Base-by-base conservation (phyloP, 2,797 vertebrate species). In the Coranthus polyacanthus region DNA sequence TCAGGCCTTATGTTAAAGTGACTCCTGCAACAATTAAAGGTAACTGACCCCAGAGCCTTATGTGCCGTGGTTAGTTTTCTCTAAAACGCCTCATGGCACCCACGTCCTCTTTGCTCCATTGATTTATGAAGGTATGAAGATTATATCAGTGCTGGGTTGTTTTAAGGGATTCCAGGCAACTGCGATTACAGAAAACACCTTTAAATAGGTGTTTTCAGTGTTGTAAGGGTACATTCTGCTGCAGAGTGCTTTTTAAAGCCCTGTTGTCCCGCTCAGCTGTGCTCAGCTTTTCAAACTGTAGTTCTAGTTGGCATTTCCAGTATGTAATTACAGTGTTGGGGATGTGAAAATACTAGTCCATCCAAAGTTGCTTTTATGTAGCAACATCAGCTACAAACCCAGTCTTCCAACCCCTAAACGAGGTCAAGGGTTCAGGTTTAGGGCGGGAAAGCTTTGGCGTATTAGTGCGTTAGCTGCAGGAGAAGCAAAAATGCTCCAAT, bases 351-450 rank as follows among this genome's bases (percentile, higher is more conserved):
- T 47, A 76, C 58, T 36, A 60, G 61, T 71, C 59, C 52, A 51
- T 47, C 55, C 36, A 11, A 15, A 53, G 29, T 42, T 24, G 66
- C 57, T 44, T 53, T 70, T 54, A 50, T 51, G 65, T 39, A 47
- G 66, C 49, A 65, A 39, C 65, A 70, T 60, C 18, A 53, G 52
- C 51, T 37, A 12, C 58, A 42, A 26, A 21, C 15, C 29, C 42
- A 36, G 36, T 67, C 55, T 42, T 16, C 51, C 24, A 62, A 6
- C 9, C 52, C 37, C 51, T 9, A 2, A 54, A 67, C 18, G 29
- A 66, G 83, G 85, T 86, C 70, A 81, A 70, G 42, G 74, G 82
- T 83, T 86, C 74, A 82, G 32, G 32, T 68, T 65, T n/a, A 55
- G 72, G 67, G 61, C 38, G 70, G 69, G 66, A 69, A 71, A 47